A percentile compares a stretch with the other conserved stretches of the same genome.
Conservation (phyloP, 2,113 vertebrate genomes). For the Dipodomys merriami region DNA sequence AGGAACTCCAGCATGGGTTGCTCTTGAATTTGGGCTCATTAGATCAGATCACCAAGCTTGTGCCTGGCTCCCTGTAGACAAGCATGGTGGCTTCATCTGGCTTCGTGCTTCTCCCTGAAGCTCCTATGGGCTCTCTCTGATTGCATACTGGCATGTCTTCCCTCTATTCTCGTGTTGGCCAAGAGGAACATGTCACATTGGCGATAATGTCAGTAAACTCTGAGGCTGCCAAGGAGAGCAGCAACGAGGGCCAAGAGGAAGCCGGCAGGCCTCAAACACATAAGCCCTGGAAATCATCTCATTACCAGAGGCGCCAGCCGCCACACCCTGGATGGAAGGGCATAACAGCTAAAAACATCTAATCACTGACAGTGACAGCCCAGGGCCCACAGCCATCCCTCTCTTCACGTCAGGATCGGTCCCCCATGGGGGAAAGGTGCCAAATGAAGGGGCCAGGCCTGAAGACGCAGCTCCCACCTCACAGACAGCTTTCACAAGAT, state of each 20-base stretch:
- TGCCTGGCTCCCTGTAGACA: neutral
- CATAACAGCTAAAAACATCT: slow-evolving; percentile 86
- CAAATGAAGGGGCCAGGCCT: neutral
- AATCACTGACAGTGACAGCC: slow-evolving; percentile 83
- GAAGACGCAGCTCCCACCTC: slow-evolving; percentile 34
- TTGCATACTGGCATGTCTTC: slow-evolving; percentile 60
- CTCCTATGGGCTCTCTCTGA: neutral
- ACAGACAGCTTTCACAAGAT: neutral
- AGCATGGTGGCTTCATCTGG: neutral
- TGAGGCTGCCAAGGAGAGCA: slow-evolving; percentile 67
- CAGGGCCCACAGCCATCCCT: slow-evolving; percentile 75
- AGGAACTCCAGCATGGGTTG: neutral
- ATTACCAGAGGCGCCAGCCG: slow-evolving; percentile 86
- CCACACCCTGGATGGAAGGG: slow-evolving; percentile 85
- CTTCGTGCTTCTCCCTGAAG: neutral
- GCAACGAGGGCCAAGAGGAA: slow-evolving; percentile 81
- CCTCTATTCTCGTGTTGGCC: slow-evolving; percentile 43
- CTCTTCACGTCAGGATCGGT: slow-evolving; percentile 77
- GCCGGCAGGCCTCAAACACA: slow-evolving; percentile 71
- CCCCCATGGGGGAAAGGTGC: slow-evolving; percentile 54
- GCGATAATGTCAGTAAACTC: slow-evolving; percentile 73
- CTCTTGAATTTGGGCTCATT: neutral
- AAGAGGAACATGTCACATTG: slow-evolving; percentile 70
- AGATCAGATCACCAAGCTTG: too few relatives aligned
- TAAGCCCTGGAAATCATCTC: slow-evolving; percentile 84